Percentiles rank a stretch among this genome's conserved stretches.
These are phyloP conservation scores for Caenorhabditis drosophilae DNA, from an alignment of 2,888 invertebrate species.

Conservation along the genomic window DNA sequence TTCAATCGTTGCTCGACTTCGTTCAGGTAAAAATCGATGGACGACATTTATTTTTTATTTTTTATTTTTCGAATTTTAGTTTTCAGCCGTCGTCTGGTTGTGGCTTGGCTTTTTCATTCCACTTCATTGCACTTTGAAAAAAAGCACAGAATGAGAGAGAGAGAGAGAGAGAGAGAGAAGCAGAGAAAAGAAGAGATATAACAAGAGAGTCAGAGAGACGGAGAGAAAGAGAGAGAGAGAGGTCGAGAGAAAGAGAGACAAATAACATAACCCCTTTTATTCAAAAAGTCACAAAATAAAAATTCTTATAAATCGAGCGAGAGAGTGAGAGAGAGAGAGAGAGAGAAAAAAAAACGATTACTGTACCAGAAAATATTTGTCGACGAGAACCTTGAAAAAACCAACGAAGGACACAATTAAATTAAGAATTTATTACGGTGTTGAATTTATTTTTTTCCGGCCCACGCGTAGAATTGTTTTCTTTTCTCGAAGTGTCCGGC, in stretches of 20 bases:
- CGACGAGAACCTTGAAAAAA: no score
- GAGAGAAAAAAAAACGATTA: neutral
- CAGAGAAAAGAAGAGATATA: no score
- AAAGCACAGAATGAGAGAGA: no score
- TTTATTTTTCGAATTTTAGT: neutral
- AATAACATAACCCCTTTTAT: neutral
- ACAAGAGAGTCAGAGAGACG: no score
- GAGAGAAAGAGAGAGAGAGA: no score
- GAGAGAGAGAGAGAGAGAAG: no score
- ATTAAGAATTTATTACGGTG: neutral
- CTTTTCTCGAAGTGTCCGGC: constrained; percentile 23
- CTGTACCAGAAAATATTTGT: no score
- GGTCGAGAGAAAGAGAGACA: neutral
- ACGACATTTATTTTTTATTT: neutral
- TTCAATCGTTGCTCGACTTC: constrained; percentile 27
- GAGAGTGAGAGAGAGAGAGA: constrained; percentile 1
- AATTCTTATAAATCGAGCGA: no score
- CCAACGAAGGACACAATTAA: neutral
- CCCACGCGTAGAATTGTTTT: constrained; percentile 42
- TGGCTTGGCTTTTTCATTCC: no score
- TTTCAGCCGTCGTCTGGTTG: no score
- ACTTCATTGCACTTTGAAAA: no score
- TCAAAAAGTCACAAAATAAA: no score
- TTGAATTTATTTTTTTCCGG: constrained; percentile 14
- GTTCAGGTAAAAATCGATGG: constrained; percentile 29